Conservation (phyloP, 2,797 vertebrate genomes). For the Hypotaenidia philippensis region DNA sequence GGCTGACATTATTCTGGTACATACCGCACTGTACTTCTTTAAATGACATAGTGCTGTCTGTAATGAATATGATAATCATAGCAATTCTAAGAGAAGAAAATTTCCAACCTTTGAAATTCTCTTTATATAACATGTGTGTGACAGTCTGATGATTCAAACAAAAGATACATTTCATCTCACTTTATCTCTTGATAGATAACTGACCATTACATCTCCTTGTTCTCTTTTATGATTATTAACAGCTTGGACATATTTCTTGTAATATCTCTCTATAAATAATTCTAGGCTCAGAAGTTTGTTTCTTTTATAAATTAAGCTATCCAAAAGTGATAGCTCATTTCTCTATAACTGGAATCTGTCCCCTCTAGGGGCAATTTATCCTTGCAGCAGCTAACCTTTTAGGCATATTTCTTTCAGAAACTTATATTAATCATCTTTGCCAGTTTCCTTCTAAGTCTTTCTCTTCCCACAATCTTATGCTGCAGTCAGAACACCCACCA, state of each 20-base stretch:
- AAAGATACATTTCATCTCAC: neutral
- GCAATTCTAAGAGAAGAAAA: neutral
- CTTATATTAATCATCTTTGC: conserved; percentile 22
- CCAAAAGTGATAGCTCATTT: conserved; percentile 48
- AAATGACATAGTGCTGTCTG: neutral
- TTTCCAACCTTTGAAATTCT: neutral
- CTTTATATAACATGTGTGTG: neutral
- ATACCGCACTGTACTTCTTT: neutral
- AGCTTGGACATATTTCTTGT: conserved; percentile 3
- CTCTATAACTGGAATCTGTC: neutral
- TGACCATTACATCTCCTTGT: conserved; percentile 19
- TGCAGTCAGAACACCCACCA: neutral
- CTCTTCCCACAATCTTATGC: neutral
- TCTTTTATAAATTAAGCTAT: conserved; percentile 59
- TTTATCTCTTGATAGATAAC: conserved; percentile 33
- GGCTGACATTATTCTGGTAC: neutral
- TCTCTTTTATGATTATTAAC: conserved; percentile 38
- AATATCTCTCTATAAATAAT: conserved; percentile 47
- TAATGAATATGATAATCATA: neutral
- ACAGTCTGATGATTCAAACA: neutral
- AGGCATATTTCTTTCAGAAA: conserved; percentile 48
- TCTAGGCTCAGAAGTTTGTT: conserved; percentile 14
- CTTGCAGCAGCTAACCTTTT: conserved; percentile 35
- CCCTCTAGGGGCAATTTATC: conserved; percentile 23
- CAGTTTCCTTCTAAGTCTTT: neutral